These are phyloP conservation scores for Linepithema humile DNA, from an alignment of 1,140 invertebrate genomes.

Conservation along the genomic window DNA sequence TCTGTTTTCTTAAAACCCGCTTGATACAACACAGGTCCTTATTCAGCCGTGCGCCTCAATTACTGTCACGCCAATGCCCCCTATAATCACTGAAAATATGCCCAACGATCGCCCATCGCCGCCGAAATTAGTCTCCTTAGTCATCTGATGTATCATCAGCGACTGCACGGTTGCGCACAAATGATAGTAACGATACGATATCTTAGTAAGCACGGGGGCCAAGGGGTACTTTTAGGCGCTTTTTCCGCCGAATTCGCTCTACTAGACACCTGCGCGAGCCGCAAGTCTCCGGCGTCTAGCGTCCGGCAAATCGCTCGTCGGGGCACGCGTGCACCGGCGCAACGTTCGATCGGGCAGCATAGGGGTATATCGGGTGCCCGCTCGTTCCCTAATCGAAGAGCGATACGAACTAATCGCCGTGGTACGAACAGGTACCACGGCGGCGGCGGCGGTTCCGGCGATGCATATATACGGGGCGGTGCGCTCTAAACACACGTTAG, in stretches of 20 bases:
- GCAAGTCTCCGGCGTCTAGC: slow-evolving; percentile 15
- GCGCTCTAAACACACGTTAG: slow-evolving; percentile 72
- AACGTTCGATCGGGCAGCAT: slow-evolving; percentile 34
- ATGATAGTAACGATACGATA: slow-evolving; percentile 20
- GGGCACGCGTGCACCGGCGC: slow-evolving; percentile 33
- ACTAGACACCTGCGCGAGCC: slow-evolving; percentile 49
- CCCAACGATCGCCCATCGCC: background rate
- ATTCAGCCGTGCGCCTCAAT: slow-evolving; percentile 16
- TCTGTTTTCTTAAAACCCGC: background rate
- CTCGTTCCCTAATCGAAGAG: slow-evolving; percentile 59
- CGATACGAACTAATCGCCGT: slow-evolving; percentile 67
- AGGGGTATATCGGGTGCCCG: slow-evolving; percentile 30
- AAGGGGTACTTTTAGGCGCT: slow-evolving; percentile 6
- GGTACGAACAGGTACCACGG: slow-evolving; percentile 66
- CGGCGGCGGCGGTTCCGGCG: background rate
- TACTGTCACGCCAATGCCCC: background rate
- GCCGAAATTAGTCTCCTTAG: slow-evolving; percentile 17
- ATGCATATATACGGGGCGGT: slow-evolving; percentile 18
- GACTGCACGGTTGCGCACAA: background rate
- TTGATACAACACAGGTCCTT: background rate
- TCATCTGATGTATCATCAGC: slow-evolving; percentile 37
- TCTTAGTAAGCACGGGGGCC: background rate
- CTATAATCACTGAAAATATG: slow-evolving; percentile 5
- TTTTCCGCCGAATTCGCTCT: slow-evolving; percentile 12
- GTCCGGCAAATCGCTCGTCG: slow-evolving; percentile 26